A percentile compares a stretch with the other conserved stretches of the same genome.
Conservation (phyloP, 2,888 invertebrate species). For the Macaria liturata region DNA sequence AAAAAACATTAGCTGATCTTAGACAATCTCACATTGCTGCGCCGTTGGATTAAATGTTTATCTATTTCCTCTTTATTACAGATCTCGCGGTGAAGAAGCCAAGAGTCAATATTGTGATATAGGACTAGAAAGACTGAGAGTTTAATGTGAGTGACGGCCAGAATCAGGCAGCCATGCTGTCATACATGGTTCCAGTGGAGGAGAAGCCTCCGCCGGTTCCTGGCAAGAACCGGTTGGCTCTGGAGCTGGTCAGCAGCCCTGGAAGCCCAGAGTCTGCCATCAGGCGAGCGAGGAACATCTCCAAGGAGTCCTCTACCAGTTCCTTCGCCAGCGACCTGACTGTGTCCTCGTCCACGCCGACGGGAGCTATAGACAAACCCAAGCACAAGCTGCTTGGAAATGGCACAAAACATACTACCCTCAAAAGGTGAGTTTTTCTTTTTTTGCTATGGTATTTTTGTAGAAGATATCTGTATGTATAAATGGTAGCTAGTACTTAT, state of each 20-base stretch:
- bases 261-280: conserved; percentile 66
- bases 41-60: no score
- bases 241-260: conserved; percentile 71
- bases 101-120: conserved; percentile 35
- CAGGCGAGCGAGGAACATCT: conserved; percentile 64
- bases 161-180: conserved; percentile 84
- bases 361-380: conserved; percentile 85
- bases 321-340: conserved; percentile 87
- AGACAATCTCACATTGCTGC: no score
- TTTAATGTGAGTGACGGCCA: conserved; percentile 33
- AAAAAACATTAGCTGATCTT: no score
- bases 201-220: conserved; percentile 88
- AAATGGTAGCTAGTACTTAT: no score
- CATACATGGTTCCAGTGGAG: conserved; percentile 91
- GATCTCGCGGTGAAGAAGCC: conserved; percentile 49
- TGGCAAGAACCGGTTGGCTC: conserved; percentile 77
- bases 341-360: conserved; percentile 84
- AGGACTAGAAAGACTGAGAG: conserved; percentile 25
- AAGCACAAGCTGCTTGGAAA: conserved; percentile 87
- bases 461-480: no score
- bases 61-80: conserved; percentile 43
- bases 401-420: conserved; percentile 87
- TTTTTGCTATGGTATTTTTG: no score
- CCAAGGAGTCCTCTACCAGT: conserved; percentile 88
- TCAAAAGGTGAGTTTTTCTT: conserved; percentile 84